phyloP scores from a whole-genome alignment of 1,140 invertebrate genomes.

The Trichomalopsis sarcophagae region DNA sequence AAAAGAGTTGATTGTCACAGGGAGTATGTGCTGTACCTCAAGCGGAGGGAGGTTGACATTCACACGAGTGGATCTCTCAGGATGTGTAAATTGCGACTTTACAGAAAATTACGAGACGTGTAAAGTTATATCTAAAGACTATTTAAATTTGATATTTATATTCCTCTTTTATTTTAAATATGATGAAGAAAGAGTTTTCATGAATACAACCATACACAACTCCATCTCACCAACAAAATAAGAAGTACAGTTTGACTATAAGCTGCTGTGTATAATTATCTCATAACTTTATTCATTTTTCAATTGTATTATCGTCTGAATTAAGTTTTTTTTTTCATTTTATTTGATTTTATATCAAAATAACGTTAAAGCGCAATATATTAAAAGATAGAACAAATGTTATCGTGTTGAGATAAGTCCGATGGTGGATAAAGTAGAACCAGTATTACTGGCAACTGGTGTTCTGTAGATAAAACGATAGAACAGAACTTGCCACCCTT shows the following conservation, averaged over 20 bases:
- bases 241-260: not conserved
- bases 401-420: not conserved
- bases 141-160: too few relatives aligned
- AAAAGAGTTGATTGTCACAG: too few relatives aligned
- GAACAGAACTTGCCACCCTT: not conserved
- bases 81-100: too few relatives aligned
- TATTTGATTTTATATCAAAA: not conserved
- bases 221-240: not conserved
- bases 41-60: too few relatives aligned
- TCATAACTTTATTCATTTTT: too few relatives aligned
- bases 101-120: too few relatives aligned
- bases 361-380: too few relatives aligned
- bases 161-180: not conserved
- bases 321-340: not conserved
- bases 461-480: not conserved
- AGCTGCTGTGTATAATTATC: too few relatives aligned
- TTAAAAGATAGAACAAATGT: not conserved
- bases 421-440: not conserved
- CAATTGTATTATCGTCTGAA: not conserved
- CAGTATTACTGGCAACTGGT: not conserved
- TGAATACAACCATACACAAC: not conserved
- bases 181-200: not conserved
- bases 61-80: too few relatives aligned
- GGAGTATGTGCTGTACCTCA: too few relatives aligned
- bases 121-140: too few relatives aligned